Evolutionary conservation across 2,888 invertebrate genomes (phyloP), one percentile per base, ranked within the genome.

Genomic region (Acronicta alni): DNA sequence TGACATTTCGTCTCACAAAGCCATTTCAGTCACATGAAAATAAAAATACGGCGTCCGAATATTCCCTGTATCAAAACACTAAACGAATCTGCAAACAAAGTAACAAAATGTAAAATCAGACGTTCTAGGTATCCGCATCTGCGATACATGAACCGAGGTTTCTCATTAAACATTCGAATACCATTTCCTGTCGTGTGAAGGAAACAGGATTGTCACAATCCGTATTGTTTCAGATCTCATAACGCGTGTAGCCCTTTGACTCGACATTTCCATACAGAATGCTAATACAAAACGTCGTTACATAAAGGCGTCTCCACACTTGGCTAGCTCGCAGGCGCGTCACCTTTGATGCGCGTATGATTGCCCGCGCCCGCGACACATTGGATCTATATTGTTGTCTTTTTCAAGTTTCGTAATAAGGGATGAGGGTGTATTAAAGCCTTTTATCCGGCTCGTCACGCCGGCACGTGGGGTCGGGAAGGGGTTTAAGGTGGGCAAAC

Each of bases 381-480:
- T 93, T 92, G 89, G 89, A 91, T 93, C 93, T 93, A 92, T 93
- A 94, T 93, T 93, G 94, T 94, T 94, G 94, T 93, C 94, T 94
- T 94, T 94, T 94, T 94, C 94, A 94, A 94, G 93, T 94, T 93
- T 93, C 91, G 93, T 94, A 94, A 94, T 94, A 94, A 94, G 94
- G 93, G 93, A 92, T 93, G 93, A 93, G 94, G 93, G 93, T 94
- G 93, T 94, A 94, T 94, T 94, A 94, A 94, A 94, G 94, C 93
- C 93, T 93, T 94, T 94, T 93, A 94, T 93, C 93, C 93, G 89
- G 92, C 93, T 94, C 94, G 93, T 94, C 93, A 93, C 93, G 92
- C 91, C 84, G 87, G 88, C 79, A 82, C 88, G 87, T 88, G 89
- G 92, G 93, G 92, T 90, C 88, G 91, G 88, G 91, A 92, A 93